Conservation (phyloP, 2,888 invertebrate species). For the Lymantria monacha region DNA sequence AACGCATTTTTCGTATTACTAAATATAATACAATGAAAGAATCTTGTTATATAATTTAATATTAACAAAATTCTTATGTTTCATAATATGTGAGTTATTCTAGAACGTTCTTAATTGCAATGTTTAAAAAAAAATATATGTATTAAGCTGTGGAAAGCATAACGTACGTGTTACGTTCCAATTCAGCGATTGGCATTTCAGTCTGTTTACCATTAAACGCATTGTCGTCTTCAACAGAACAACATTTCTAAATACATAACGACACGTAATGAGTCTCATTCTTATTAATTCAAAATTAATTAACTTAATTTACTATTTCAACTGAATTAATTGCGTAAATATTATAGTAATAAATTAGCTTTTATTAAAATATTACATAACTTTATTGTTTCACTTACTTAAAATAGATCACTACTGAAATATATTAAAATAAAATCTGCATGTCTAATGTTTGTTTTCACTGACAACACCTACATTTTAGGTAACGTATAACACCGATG, state of each 20-base stretch:
- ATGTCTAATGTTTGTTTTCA: too few relatives aligned
- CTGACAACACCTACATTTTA: too few relatives aligned
- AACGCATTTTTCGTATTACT: too few relatives aligned
- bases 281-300: slow-evolving; percentile 24
- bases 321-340: slow-evolving; percentile 8
- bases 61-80: not conserved
- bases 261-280: slow-evolving; percentile 14
- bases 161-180: slow-evolving; percentile 58
- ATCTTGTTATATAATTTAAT: not conserved
- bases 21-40: not conserved
- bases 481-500: too few relatives aligned
- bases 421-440: too few relatives aligned
- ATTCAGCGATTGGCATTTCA: slow-evolving; percentile 61
- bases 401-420: too few relatives aligned
- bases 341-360: not conserved
- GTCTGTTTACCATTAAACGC: slow-evolving; percentile 52
- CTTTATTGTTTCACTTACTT: too few relatives aligned
- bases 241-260: slow-evolving; percentile 45
- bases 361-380: not conserved
- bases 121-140: slow-evolving; percentile 31
- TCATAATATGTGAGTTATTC: not conserved
- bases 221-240: slow-evolving; percentile 35
- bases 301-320: slow-evolving; percentile 8
- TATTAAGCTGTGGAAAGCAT: slow-evolving; percentile 66
- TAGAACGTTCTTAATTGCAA: slow-evolving; percentile 21